Evolutionary conservation across 2,797 vertebrate species (phyloP).

Genomic region (Pangasius mekongensis): DNA sequence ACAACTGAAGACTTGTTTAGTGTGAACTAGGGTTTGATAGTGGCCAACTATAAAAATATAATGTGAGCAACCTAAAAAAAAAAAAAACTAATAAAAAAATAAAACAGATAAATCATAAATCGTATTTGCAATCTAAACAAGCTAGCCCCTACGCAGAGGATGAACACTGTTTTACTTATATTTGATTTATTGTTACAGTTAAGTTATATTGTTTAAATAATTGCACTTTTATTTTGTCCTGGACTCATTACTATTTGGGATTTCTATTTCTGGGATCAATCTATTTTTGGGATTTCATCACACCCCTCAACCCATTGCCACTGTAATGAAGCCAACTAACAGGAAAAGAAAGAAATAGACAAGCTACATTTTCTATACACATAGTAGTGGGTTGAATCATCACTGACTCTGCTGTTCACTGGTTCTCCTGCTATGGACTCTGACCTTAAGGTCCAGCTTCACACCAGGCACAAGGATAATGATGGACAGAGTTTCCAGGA

Average conservation of each 20-base stretch:
- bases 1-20: not conserved
- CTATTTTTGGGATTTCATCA: not conserved
- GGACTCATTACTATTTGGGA: not conserved
- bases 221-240: not conserved
- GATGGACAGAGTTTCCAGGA: not conserved
- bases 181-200: not conserved
- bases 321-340: not conserved
- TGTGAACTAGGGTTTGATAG: not conserved
- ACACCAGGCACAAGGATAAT: not conserved
- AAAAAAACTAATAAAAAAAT: not conserved
- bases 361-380: not conserved
- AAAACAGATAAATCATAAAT: not conserved
- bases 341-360: not conserved
- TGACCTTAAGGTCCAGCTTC: constrained; percentile 6
- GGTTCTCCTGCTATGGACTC: not conserved
- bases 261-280: not conserved
- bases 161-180: not conserved
- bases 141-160: not conserved
- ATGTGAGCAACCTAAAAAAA: not conserved
- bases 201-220: not conserved
- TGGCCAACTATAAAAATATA: not conserved
- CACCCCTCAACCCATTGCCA: not conserved
- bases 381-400: not conserved
- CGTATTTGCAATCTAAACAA: not conserved
- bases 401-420: not conserved